Evolutionary conservation across 2,888 invertebrate genomes (phyloP), one percentile per base, ranked within the genome.

Genomic region (Aspidapion aeneum): DNA sequence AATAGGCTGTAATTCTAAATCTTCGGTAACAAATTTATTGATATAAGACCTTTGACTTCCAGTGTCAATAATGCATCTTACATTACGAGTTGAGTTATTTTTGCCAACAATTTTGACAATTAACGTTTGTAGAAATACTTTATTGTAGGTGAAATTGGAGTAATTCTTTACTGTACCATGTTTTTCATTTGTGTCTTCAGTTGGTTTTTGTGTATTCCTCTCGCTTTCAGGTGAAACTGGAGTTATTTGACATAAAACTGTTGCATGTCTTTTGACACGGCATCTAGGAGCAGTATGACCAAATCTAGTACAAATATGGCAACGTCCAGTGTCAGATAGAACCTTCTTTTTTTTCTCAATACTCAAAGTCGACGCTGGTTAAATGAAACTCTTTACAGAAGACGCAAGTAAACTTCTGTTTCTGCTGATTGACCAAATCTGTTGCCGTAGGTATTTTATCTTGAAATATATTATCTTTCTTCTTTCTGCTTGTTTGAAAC

Each of bases 111-210:
- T 52, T 9, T 52, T 52, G 17, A 18, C 18, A 52, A 52, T n/a
- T 18, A 52, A 52, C 18, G 52, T 52, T 52, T 52, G 17, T n/a
- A 52, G 16, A 52, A 52, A 52, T 52, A 52, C 52, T 18, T 52
- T n/a, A 18, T 52, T 52, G n/a, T 52, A 52, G 7, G 52, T 52
- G 7, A 52, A 18, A 52, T 52, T 52, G 17, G 52, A 52, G 3
- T n/a, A 52, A 18, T 18, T 52, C 5, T 52, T n/a, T 7, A 52
- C n/a, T 18, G 18, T 35, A 35, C 5, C 12, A 35, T 3, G 35
- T 35, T 35, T 35, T 35, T 35, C 35, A 12, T 12, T 35, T 3
- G 35, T 35, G 5, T 35, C 12, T 35, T 35, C 35, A 35, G 12
- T 12, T 35, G 35, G 3, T 35, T 35, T 35, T n/a, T n/a, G 5